phyloP scores from a whole-genome alignment of 2,797 vertebrate species.

The Xiphophorus birchmanni region DNA sequence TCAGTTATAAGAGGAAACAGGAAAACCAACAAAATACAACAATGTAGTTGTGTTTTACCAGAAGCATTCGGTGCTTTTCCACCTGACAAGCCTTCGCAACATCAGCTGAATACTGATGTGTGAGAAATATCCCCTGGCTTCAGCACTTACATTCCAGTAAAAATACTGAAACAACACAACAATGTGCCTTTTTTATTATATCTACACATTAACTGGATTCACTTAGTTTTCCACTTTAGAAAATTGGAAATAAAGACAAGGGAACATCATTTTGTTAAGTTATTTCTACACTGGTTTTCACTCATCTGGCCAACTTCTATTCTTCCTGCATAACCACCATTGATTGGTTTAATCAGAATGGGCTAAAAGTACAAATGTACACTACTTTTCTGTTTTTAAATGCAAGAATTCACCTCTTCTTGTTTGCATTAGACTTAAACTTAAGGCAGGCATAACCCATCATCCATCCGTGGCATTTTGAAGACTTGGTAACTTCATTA shows the following conservation, averaged over 20 bases:
- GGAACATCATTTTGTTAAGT: not conserved
- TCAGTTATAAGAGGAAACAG: not conserved
- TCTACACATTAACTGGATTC: not conserved
- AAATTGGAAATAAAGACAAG: not conserved
- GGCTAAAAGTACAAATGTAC: not conserved
- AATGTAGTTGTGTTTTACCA: not conserved
- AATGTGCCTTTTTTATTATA: not conserved
- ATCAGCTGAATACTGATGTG: conserved; percentile 2
- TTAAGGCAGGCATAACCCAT: not conserved
- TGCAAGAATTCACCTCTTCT: not conserved
- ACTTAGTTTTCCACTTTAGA: not conserved
- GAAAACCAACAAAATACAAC: not conserved
- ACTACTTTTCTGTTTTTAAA: not conserved
- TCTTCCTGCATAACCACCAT: not conserved
- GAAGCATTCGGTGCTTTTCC: not conserved
- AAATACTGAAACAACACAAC: not conserved
- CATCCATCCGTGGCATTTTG: not conserved
- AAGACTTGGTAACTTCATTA: not conserved
- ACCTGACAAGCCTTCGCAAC: not conserved
- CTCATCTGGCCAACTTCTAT: not conserved
- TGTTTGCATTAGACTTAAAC: not conserved
- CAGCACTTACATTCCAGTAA: not conserved
- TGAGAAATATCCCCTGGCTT: not conserved
- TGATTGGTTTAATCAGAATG: not conserved
- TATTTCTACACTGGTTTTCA: not conserved